phyloP scores from a whole-genome alignment of 2,888 invertebrate genomes.

The Callyntrura guangdongensis region DNA sequence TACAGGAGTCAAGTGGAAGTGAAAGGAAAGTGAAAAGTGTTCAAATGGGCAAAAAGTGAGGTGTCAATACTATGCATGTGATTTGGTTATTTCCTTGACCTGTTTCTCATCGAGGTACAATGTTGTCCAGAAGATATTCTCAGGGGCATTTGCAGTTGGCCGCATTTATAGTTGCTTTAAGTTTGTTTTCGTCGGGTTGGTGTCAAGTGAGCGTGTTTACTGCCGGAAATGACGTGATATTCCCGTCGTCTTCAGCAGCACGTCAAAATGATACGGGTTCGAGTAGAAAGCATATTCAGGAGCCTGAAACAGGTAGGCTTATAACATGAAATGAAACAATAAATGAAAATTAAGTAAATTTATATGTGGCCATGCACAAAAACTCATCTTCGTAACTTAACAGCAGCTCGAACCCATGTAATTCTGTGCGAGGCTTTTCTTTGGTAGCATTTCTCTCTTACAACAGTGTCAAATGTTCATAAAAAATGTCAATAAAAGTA shows the following conservation, averaged over 20 bases:
- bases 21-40: not conserved
- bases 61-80: conserved; percentile 51
- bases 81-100: conserved; percentile 52
- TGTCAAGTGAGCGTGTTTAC: conserved; percentile 31
- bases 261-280: conserved; percentile 64
- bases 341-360: too few relatives aligned
- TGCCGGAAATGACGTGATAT: conserved; percentile 35
- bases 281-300: conserved; percentile 48
- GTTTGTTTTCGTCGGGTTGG: not conserved
- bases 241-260: not conserved
- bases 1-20: not conserved
- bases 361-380: too few relatives aligned
- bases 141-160: conserved; percentile 23
- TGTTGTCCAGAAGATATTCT: conserved; percentile 73
- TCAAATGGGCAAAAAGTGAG: conserved; percentile 52
- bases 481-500: too few relatives aligned
- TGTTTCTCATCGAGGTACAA: conserved; percentile 63
- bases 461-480: too few relatives aligned
- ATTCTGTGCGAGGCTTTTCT: too few relatives aligned
- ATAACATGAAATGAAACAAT: not conserved
- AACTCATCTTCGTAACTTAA: too few relatives aligned
- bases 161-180: conserved; percentile 25
- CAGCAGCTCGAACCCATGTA: too few relatives aligned
- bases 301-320: conserved; percentile 68
- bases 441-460: too few relatives aligned